Conservation (phyloP, 2,888 invertebrate species). For the Aspidiotus destructor region DNA sequence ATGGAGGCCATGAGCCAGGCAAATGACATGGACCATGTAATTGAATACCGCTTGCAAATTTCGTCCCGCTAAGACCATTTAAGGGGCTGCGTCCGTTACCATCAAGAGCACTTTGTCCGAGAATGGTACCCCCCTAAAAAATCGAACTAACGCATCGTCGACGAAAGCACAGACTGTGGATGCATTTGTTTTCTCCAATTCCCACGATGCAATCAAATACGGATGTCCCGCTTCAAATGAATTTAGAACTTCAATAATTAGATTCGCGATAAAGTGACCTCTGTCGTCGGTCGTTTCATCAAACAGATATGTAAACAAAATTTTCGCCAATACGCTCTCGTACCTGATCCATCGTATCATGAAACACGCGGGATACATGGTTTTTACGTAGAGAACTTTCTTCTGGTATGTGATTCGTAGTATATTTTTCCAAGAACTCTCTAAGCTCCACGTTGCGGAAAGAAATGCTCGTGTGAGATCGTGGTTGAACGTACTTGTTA, state of each 20-base stretch:
- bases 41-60: neutral
- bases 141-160: neutral
- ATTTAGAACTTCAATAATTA: neutral
- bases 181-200: neutral
- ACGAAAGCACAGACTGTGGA: neutral
- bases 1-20: neutral
- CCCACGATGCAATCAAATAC: neutral
- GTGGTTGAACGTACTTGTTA: neutral
- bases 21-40: neutral
- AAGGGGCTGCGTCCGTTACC: neutral
- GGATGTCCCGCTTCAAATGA: neutral
- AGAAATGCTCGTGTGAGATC: constrained; percentile 9
- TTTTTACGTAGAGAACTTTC: constrained; percentile 1
- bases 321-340: neutral
- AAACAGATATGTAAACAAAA: neutral
- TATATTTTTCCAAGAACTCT: neutral
- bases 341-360: neutral
- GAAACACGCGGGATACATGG: neutral
- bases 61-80: neutral
- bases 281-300: neutral
- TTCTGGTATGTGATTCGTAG: neutral
- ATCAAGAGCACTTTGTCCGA: neutral
- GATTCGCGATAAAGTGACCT: neutral
- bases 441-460: neutral
- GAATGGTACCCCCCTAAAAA: neutral